Evolutionary conservation across 2,888 invertebrate species (phyloP), one percentile per base, ranked within the genome.

Genomic region (Drosophila emarginata): DNA sequence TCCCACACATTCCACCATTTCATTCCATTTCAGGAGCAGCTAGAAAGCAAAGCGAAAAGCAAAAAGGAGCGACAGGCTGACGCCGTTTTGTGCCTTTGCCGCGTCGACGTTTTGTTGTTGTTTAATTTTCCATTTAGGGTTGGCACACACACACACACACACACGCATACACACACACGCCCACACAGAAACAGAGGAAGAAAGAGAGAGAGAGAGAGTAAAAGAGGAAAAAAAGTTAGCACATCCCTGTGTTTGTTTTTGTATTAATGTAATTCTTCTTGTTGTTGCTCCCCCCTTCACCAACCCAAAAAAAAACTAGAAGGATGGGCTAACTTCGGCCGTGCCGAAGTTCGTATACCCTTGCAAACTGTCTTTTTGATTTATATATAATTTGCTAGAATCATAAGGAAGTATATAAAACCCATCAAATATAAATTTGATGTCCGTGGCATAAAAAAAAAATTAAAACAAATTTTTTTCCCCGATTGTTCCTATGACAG

Each of bases 101-200:
- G n/a, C 57, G 26, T 51, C 59, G 40, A 52, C 67, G 64, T 50
- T 83, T 83, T 88, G 80, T 77, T 88, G 83, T 83, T 80, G 83
- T 79, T 88, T 86, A 74, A 86, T 76, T 88, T 88, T 86, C 74
- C 80, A 75, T 88, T 82, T 83, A 75, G 76, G 86, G 88, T 83
- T 83, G 86, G 45, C 58, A 65, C 12, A 52, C 26, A 26, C 23
- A 52, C 51, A 52, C 51, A 51, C 50, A 52, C 51, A 32, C 53
- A 26, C 53, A 53, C 53, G n/a, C n/a, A n/a, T n/a, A n/a, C n/a
- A n/a, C n/a, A n/a, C 51, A 51, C 50, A 52, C 51, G 18, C 32
- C 18, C 32, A 54, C 12, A 14, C 2, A 4, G 14, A 39, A 1
- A 14, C 5, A 39, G 39, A 39, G 11, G 12, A 14, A 18, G 18